Percentiles rank a stretch among this genome's conserved stretches.
Conservation (phyloP, 1,140 invertebrate species). For the Philopotamus ludificatus region DNA sequence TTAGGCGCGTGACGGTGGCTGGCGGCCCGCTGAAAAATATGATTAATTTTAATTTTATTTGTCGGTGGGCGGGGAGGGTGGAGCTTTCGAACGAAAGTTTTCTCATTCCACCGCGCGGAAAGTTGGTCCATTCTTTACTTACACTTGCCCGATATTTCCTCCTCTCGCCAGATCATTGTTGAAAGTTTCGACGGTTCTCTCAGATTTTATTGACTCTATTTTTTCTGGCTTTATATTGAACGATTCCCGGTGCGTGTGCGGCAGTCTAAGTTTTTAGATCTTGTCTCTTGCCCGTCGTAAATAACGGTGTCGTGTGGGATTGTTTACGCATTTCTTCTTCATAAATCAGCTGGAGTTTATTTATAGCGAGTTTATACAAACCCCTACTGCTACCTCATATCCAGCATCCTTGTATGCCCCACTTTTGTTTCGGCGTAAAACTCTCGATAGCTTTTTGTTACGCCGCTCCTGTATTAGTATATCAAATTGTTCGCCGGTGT, state of each 20-base stretch:
- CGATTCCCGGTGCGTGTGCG: background rate
- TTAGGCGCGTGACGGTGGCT: too few relatives aligned
- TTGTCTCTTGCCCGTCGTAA: constrained; percentile 1
- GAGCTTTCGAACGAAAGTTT: too few relatives aligned
- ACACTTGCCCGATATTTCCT: background rate
- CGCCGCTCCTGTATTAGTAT: background rate
- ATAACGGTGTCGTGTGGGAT: constrained; percentile 10
- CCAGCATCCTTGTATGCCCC: background rate
- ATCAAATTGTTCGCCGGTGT: background rate
- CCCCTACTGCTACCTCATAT: background rate
- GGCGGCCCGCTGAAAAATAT: too few relatives aligned
- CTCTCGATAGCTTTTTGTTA: background rate
- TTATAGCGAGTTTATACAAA: constrained; percentile 4
- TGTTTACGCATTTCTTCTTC: constrained; percentile 12
- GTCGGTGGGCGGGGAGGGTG: background rate
- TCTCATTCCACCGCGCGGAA: background rate
- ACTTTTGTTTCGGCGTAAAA: background rate
- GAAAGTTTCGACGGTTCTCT: constrained; percentile 1
- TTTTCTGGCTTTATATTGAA: background rate
- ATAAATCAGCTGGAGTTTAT: constrained; percentile 7
- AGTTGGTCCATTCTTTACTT: background rate
- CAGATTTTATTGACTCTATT: background rate
- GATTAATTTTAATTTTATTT: background rate
- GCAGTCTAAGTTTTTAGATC: constrained; percentile 2
- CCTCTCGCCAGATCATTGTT: background rate